Evolutionary conservation across 2,888 invertebrate genomes (phyloP), one percentile per base, ranked within the genome.

Genomic region (Kuschelorhynchus macadamiae): DNA sequence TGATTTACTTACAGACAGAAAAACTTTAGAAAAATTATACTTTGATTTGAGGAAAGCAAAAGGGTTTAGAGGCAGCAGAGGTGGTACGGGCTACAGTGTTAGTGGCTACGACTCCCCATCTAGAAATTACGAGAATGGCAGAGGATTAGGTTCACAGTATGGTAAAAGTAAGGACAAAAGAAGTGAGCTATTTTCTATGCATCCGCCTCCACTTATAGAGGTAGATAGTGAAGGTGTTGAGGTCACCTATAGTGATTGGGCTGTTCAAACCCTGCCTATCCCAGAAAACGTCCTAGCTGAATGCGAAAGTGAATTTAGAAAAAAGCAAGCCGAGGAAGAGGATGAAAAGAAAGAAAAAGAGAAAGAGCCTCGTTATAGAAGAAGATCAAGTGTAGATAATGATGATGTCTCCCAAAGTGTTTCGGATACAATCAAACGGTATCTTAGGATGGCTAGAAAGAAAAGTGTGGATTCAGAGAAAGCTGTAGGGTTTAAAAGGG

Each of bases 351-450:
- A 68, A 69, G 72, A 67, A 1, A 69, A 71, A 18, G 84, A 74
- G 25, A 11, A 47, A 2, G 81, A 76, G 59, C 85, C 83, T 56
- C 79, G 84, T 66, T 52, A 46, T 5, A 68, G 91, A 5, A 87
- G 93, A 46, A 88, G 91, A 75, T 92, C 92, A 75, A 92, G 93
- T 79, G 91, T 93, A 11, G 93, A 93, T 78, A 91, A 93, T 80
- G 93, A 93, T 77, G 94, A 94, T 78, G 90, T 94, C 0, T 93
- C 93, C 0, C 94, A 94, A 70, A 94, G 94, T 0, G 94, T 95
- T 20, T 92, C 93, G 79, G 93, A 94, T 78, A 94, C 93, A 0
- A 93, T 95, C 68, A 94, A 94, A 82, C 86, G 94, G 8, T 95
- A 95, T 81, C 83, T 95, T 52, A 86, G 93, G 63, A 95, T 95